Percentiles rank a stretch among this genome's conserved stretches.
Evolutionary conservation across 2,888 invertebrate genomes (phyloP).

Genomic region (Loripinus fragilis): DNA sequence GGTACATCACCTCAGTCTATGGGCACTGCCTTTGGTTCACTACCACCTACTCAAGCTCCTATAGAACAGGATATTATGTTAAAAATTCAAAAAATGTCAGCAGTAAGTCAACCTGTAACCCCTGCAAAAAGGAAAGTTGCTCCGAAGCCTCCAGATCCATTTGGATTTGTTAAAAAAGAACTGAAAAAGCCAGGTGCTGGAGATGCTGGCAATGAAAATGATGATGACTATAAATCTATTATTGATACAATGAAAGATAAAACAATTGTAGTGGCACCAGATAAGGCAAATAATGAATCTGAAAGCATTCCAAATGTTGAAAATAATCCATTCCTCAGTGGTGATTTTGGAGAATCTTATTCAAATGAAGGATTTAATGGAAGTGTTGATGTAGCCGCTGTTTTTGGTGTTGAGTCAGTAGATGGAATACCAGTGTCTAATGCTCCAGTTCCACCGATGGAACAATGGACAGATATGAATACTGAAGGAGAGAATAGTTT

Average conservation of each 20-base stretch:
- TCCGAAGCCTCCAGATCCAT: slow-evolving; percentile 45
- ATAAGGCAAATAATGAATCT: background rate
- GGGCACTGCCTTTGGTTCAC: slow-evolving; percentile 31
- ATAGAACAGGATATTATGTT: slow-evolving; percentile 50
- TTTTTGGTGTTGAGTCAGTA: slow-evolving; percentile 51
- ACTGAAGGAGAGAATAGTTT: background rate
- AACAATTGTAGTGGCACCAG: background rate
- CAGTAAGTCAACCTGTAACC: slow-evolving; percentile 48
- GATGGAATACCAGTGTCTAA: slow-evolving; percentile 28
- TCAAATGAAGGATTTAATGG: slow-evolving; percentile 31
- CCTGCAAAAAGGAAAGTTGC: slow-evolving; percentile 41
- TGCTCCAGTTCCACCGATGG: slow-evolving; percentile 15
- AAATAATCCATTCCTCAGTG: slow-evolving; percentile 57
- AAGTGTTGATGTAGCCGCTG: slow-evolving; percentile 44
- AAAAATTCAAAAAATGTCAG: slow-evolving; percentile 52
- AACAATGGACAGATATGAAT: slow-evolving; percentile 33
- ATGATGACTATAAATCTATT: slow-evolving; percentile 48
- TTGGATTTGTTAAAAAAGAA: slow-evolving; percentile 57
- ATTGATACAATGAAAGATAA: slow-evolving; percentile 31
- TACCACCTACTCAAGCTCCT: slow-evolving; percentile 29
- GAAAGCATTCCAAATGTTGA: slow-evolving; percentile 20
- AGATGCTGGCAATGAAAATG: slow-evolving; percentile 34
- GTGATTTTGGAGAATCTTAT: slow-evolving; percentile 39
- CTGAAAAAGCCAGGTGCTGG: slow-evolving; percentile 30
- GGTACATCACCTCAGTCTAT: slow-evolving; percentile 20